These are phyloP conservation scores for Pseudochirops corinnae DNA, from an alignment of 2,797 vertebrate species.

Conservation along the genomic window DNA sequence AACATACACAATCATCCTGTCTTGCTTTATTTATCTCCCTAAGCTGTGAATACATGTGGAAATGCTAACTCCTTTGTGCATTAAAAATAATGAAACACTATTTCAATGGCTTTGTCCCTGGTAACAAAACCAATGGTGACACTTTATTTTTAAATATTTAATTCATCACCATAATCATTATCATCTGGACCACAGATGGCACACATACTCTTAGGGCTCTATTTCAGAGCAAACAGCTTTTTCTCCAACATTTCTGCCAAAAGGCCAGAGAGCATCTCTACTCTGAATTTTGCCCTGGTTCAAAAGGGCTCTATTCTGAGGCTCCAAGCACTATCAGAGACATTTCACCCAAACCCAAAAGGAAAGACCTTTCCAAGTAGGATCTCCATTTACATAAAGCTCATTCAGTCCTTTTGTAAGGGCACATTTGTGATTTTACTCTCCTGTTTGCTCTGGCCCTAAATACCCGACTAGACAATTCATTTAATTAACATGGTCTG, in stretches of 20 bases:
- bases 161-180: constrained; percentile 37
- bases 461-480: constrained; percentile 63
- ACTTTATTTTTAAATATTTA: constrained; percentile 59
- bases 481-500: constrained; percentile 72
- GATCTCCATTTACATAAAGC: constrained; percentile 47
- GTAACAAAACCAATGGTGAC: constrained; percentile 56
- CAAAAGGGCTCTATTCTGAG: constrained; percentile 35
- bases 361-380: constrained; percentile 16
- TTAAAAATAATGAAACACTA: constrained; percentile 45
- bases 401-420: constrained; percentile 50
- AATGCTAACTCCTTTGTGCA: constrained; percentile 32
- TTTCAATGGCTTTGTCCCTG: constrained; percentile 42
- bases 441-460: constrained; percentile 56
- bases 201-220: constrained; percentile 47
- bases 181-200: constrained; percentile 63
- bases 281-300: constrained; percentile 52
- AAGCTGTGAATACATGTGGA: constrained; percentile 20
- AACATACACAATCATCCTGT: neutral
- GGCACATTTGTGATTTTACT: constrained; percentile 34
- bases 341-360: constrained; percentile 38
- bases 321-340: constrained; percentile 11
- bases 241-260: constrained; percentile 31
- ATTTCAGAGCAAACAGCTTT: constrained; percentile 63
- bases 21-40: constrained; percentile 34
- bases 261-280: constrained; percentile 35